A percentile compares a stretch with the other conserved stretches of the same genome.
These are phyloP conservation scores for Oxygymnocypris stewartii DNA, from an alignment of 2,113 vertebrate genomes.

Conservation along the genomic window DNA sequence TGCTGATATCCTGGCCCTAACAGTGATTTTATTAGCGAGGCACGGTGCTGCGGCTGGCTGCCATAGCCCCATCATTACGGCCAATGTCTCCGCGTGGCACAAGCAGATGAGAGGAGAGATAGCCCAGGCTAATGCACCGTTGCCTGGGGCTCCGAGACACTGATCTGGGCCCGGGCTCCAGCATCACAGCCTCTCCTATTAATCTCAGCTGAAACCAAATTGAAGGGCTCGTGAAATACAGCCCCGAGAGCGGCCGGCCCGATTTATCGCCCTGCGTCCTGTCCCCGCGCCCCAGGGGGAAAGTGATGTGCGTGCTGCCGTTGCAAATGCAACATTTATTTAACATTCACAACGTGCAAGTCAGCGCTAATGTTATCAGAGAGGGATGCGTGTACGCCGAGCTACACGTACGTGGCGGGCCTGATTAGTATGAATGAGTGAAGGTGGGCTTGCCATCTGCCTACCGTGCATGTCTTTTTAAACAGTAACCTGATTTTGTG, in stretches of 20 bases:
- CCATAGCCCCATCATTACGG: constrained; percentile 81
- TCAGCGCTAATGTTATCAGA: constrained; percentile 50
- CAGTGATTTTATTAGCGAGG: constrained; percentile 91
- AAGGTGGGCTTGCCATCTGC: constrained; percentile 42
- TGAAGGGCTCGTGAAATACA: constrained; percentile 72
- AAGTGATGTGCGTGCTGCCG: constrained; percentile 51
- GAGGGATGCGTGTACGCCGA: not conserved
- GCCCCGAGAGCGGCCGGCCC: constrained; percentile 55
- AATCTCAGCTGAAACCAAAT: constrained; percentile 92
- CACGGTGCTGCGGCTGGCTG: constrained; percentile 76
- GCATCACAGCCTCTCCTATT: constrained; percentile 84
- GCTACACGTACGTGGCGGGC: not conserved
- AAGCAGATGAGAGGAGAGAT: constrained; percentile 77
- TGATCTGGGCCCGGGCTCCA: constrained; percentile 76
- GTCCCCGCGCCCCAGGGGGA: constrained; percentile 46
- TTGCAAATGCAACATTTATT: constrained; percentile 66
- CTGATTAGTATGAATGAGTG: constrained; percentile 33
- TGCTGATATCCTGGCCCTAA: constrained; percentile 86
- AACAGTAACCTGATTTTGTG: constrained; percentile 37
- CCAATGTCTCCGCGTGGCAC: constrained; percentile 78
- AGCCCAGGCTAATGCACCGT: constrained; percentile 69
- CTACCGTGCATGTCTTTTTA: constrained; percentile 13
- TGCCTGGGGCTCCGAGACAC: constrained; percentile 62
- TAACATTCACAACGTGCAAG: constrained; percentile 42
- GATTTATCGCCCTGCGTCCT: constrained; percentile 54